Evolutionary conservation across 1,140 invertebrate species (phyloP).

Genomic region (Drosophila watanabei): DNA sequence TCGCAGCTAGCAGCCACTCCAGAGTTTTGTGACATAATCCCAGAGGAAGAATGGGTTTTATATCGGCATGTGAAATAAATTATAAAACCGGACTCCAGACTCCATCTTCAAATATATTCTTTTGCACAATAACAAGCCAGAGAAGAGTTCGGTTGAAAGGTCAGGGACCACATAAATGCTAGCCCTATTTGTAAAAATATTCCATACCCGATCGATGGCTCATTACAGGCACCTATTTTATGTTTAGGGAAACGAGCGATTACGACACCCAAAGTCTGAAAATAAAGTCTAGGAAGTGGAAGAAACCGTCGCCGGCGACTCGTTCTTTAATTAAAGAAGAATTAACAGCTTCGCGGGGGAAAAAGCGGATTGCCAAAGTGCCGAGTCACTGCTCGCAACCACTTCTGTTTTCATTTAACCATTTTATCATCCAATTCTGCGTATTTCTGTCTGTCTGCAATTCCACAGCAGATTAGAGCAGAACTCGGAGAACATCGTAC

Average conservation of each 20-base stretch:
- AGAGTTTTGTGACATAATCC: conserved; percentile 63
- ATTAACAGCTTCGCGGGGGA: conserved; percentile 71
- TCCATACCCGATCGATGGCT: conserved; percentile 3
- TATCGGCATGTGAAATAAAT: conserved; percentile 32
- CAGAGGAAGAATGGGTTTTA: conserved; percentile 13
- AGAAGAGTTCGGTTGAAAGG: conserved; percentile 11
- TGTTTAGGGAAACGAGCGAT: conserved; percentile 21
- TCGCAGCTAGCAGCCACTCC: conserved; percentile 17
- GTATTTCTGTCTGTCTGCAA: conserved; percentile 34
- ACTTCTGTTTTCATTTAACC: conserved; percentile 63
- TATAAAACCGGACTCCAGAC: conserved; percentile 46
- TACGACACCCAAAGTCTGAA: conserved; percentile 48
- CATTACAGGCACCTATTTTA: conserved; percentile 33
- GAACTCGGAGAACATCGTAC: conserved; percentile 19
- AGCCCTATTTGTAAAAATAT: background rate
- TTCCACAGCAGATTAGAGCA: conserved; percentile 26
- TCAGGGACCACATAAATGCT: conserved; percentile 20
- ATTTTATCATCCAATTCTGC: conserved; percentile 59
- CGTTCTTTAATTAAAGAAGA: conserved; percentile 78
- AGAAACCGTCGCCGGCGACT: conserved; percentile 45
- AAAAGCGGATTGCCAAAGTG: conserved; percentile 65
- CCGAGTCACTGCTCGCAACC: conserved; percentile 58
- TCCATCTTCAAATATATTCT: conserved; percentile 2
- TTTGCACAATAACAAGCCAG: conserved; percentile 14
- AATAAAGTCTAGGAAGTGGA: conserved; percentile 68